These are phyloP conservation scores for Apodemia mormo DNA, from an alignment of 2,888 invertebrate species.

Conservation along the genomic window DNA sequence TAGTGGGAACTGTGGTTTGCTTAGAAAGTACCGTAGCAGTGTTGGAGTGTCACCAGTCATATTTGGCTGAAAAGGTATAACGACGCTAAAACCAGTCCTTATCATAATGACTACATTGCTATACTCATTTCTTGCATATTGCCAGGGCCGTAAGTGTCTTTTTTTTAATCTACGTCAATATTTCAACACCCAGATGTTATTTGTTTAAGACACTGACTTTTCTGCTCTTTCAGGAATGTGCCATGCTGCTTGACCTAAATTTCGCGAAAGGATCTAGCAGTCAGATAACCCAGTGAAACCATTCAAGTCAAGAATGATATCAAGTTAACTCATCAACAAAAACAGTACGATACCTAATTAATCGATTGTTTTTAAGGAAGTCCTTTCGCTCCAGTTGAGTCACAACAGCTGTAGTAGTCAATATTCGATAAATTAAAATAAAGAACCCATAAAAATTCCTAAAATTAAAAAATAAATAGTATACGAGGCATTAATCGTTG, in stretches of 20 bases:
- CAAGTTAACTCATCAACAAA: not conserved
- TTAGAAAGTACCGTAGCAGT: not conserved
- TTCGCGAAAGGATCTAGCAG: not conserved
- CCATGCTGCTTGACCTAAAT: not conserved
- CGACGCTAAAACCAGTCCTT: conserved; percentile 13
- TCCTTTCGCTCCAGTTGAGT: no score
- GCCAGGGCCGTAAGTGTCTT: not conserved
- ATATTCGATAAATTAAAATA: no score
- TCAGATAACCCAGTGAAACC: not conserved
- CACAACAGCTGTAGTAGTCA: no score
- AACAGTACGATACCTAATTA: not conserved
- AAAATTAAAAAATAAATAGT: no score
- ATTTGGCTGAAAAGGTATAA: conserved; percentile 3
- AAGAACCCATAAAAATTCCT: no score
- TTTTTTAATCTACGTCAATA: not conserved
- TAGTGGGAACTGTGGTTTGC: not conserved
- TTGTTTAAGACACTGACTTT: not conserved
- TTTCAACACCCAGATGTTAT: not conserved
- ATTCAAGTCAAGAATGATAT: not conserved
- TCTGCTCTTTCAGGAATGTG: not conserved
- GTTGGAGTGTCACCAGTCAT: conserved; percentile 3
- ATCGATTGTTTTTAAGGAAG: no score
- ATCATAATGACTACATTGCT: conserved; percentile 14
- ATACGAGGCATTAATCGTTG: no score
- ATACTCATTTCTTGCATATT: not conserved